These are phyloP conservation scores for Oryzias melastigma DNA, from an alignment of 2,113 vertebrate genomes.

Conservation along the genomic window DNA sequence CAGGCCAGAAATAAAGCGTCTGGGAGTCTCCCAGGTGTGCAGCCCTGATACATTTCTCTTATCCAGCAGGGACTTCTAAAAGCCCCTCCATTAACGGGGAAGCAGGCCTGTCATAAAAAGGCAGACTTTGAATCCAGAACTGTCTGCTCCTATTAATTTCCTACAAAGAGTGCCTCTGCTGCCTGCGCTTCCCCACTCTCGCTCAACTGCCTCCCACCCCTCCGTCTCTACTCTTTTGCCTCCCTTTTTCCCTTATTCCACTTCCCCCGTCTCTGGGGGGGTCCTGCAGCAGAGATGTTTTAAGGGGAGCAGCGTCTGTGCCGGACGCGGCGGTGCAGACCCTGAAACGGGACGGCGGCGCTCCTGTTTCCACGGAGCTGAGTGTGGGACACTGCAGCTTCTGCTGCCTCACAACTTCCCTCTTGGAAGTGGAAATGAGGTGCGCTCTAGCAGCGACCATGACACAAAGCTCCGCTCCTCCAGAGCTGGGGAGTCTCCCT, in stretches of 20 bases:
- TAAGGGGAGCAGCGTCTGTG: conserved; percentile 18
- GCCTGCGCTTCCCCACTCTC: conserved; percentile 22
- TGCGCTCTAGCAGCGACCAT: conserved; percentile 57
- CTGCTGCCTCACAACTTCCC: conserved; percentile 61
- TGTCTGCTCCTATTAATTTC: conserved; percentile 78
- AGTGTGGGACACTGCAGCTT: conserved; percentile 49
- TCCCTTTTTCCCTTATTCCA: conserved; percentile 29
- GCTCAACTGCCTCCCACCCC: conserved; percentile 28
- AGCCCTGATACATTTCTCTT: conserved; percentile 64
- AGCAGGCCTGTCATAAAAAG: conserved; percentile 66
- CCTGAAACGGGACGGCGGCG: conserved; percentile 30
- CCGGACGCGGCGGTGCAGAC: conserved; percentile 12
- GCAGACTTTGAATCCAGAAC: conserved; percentile 72
- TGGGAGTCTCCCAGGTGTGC: conserved; percentile 71
- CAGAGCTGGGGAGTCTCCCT: conserved; percentile 55
- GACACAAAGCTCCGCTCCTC: conserved; percentile 60
- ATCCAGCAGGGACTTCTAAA: conserved; percentile 73
- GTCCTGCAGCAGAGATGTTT: conserved; percentile 33
- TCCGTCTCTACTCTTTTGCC: conserved; percentile 30
- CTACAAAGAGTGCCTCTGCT: conserved; percentile 68
- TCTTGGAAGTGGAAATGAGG: conserved; percentile 75
- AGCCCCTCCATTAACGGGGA: conserved; percentile 77
- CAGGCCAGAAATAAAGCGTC: conserved; percentile 59
- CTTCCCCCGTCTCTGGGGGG: conserved; percentile 46
- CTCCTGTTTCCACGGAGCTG: conserved; percentile 62